Conservation (phyloP, 2,888 invertebrate species). For the Phania funesta region DNA sequence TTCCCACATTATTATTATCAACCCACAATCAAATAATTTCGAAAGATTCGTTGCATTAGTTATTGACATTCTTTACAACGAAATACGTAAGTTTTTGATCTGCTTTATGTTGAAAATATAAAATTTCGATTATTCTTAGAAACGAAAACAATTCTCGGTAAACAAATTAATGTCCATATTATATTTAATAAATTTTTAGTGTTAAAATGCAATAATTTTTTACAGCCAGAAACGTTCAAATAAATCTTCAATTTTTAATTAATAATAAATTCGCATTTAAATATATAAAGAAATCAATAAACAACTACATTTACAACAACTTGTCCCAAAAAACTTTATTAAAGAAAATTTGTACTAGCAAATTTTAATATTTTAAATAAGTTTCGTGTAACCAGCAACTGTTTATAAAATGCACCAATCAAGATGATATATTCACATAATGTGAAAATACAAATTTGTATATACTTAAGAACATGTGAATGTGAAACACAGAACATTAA, state of each 20-base stretch:
- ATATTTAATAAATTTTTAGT: constrained; percentile 15
- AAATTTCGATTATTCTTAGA: not conserved
- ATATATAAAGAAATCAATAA: no score
- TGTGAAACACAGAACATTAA: no score
- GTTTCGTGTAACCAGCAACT: no score
- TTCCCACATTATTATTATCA: constrained; percentile 38
- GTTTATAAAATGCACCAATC: no score
- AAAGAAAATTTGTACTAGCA: no score
- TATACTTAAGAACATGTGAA: no score
- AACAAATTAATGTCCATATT: constrained; percentile 16
- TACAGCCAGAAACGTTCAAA: constrained; percentile 40
- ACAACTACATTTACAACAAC: no score
- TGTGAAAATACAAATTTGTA: no score
- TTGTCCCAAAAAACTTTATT: no score
- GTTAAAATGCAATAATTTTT: constrained; percentile 16
- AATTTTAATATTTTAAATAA: no score
- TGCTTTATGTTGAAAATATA: constrained; percentile 19
- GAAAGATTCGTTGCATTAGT: not conserved
- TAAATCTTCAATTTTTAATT: constrained; percentile 50
- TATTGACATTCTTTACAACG: constrained; percentile 7
- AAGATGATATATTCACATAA: no score
- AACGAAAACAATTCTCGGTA: constrained; percentile 6
- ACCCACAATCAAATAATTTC: constrained; percentile 32
- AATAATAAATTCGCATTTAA: constrained; percentile 29
- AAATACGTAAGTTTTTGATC: constrained; percentile 9